These are phyloP conservation scores for Temnothorax nylanderi DNA, from an alignment of 1,140 invertebrate species.

Conservation along the genomic window DNA sequence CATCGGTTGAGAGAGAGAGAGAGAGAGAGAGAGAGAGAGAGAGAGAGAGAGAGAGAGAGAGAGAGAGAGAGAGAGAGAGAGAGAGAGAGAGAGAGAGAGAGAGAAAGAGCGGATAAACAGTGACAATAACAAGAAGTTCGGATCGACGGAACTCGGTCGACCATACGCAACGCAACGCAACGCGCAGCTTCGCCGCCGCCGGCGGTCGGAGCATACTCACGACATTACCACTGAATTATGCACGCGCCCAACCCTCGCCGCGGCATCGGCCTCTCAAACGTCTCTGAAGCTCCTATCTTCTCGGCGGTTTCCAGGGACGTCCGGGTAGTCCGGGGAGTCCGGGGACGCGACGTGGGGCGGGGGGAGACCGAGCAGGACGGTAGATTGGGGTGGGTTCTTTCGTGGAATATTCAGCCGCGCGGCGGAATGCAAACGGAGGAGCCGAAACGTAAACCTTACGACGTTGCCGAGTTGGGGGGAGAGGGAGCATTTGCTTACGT, in stretches of 20 bases:
- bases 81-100: too few species aligned
- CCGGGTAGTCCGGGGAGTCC: neutral
- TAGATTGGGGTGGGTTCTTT: conserved; percentile 61
- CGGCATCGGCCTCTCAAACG: conserved; percentile 61
- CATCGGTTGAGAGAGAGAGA: neutral
- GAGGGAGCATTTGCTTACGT: conserved; percentile 66
- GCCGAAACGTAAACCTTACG: conserved; percentile 72
- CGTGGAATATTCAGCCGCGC: conserved; percentile 68
- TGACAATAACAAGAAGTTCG: conserved; percentile 66
- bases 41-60: too few species aligned
- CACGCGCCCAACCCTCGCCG: conserved; percentile 57
- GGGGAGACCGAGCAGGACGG: neutral
- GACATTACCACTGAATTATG: conserved; percentile 75
- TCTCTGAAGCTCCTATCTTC: conserved; percentile 63
- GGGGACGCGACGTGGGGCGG: neutral
- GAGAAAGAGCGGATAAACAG: conserved; percentile 51
- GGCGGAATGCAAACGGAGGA: conserved; percentile 72
- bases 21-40: too few species aligned
- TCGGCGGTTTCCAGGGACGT: conserved; percentile 36
- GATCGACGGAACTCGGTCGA: conserved; percentile 46
- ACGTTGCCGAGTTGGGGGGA: conserved; percentile 31
- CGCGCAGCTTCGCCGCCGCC: neutral
- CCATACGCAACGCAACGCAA: neutral
- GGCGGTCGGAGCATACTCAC: conserved; percentile 40
- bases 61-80: too few species aligned